Evolutionary conservation across 2,888 invertebrate genomes (phyloP).

Genomic region (Luperina testacea): DNA sequence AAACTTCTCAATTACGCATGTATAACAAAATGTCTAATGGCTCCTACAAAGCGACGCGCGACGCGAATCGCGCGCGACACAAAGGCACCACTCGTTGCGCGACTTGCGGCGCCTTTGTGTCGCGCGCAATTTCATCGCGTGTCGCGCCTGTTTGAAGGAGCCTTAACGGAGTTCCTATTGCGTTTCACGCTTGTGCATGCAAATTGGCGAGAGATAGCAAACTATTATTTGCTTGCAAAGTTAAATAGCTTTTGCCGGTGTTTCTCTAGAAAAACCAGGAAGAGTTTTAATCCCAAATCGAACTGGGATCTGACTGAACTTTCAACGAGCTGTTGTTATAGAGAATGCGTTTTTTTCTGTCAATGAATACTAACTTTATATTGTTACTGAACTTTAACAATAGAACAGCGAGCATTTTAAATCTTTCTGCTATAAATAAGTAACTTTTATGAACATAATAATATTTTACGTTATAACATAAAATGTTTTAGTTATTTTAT

Average conservation of each 20-base stretch:
- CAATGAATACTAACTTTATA: constrained; percentile 52
- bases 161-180: constrained; percentile 50
- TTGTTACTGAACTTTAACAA: constrained; percentile 32
- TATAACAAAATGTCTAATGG: constrained; percentile 38
- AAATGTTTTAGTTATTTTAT: neutral
- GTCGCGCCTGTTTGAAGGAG: no score
- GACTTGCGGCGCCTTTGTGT: no score
- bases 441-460: neutral
- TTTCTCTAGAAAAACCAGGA: constrained; percentile 76
- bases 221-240: constrained; percentile 82
- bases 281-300: constrained; percentile 77
- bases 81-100: no score
- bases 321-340: constrained; percentile 63
- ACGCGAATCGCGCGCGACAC: no score
- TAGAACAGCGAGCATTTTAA: neutral
- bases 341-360: constrained; percentile 52
- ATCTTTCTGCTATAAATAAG: neutral
- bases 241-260: constrained; percentile 82
- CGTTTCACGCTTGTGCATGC: constrained; percentile 72
- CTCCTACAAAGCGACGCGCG: no score
- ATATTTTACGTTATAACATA: neutral
- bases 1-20: constrained; percentile 62
- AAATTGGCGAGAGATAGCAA: constrained; percentile 77
- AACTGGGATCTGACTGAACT: constrained; percentile 61
- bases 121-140: no score